Conservation (phyloP, 2,113 vertebrate genomes). For the Cyprinus carpio region DNA sequence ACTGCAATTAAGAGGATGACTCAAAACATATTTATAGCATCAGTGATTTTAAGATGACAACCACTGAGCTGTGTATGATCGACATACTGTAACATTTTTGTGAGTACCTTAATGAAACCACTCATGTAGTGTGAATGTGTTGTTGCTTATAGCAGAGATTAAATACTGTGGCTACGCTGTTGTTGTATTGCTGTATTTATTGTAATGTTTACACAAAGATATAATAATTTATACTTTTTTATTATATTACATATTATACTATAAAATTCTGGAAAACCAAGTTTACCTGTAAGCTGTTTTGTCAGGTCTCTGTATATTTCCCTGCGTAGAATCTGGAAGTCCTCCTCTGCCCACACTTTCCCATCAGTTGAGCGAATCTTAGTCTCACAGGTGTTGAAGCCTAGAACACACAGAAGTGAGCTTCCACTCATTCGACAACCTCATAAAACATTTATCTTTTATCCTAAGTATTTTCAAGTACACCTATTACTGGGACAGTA, state of each 20-base stretch:
- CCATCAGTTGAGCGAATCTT: conserved; percentile 85
- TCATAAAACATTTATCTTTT: conserved; percentile 4
- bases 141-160: neutral
- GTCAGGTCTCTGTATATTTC: conserved; percentile 81
- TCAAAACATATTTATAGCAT: neutral
- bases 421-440: neutral
- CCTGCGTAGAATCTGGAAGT: conserved; percentile 80
- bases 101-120: neutral
- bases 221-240: no score
- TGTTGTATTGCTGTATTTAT: no score
- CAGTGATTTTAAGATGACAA: neutral
- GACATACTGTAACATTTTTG: neutral
- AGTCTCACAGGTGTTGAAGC: conserved; percentile 88
- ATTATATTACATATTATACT: no score
- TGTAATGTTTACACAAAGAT: no score
- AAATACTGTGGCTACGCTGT: no score
- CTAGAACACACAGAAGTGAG: conserved; percentile 63
- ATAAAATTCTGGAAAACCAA: neutral
- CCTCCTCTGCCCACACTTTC: conserved; percentile 82
- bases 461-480: neutral
- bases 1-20: neutral
- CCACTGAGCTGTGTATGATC: neutral
- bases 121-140: neutral
- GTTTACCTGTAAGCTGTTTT: conserved; percentile 81
- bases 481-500: neutral